phyloP scores from a whole-genome alignment of 35 echinoderm and acorn worm genomes.

The Amphiura filiformis region DNA sequence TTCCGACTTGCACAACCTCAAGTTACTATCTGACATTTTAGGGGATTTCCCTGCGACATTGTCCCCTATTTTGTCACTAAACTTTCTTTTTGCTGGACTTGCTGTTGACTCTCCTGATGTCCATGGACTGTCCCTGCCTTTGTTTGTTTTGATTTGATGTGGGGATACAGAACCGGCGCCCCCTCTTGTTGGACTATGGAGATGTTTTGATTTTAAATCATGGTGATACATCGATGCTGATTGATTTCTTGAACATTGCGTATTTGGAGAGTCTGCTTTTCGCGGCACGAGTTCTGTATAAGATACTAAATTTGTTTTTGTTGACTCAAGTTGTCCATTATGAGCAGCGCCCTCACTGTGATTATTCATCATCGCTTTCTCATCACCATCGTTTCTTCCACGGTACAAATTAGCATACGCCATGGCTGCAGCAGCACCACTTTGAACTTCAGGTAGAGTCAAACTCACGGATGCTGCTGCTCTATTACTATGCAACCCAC shows the following conservation, averaged over 20 bases:
- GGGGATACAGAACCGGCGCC: neutral
- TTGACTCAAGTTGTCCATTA: neutral
- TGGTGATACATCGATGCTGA: neutral
- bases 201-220: neutral
- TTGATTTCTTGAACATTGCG: too few relatives aligned
- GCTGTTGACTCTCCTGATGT: neutral
- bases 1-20: neutral
- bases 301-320: neutral
- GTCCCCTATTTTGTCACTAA: neutral
- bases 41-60: neutral
- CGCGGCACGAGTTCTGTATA: neutral
- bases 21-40: neutral
- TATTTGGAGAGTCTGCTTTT: too few relatives aligned
- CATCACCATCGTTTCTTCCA: constrained; percentile 44
- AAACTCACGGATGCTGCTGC: constrained; percentile 44
- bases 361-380: neutral
- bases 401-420: constrained; percentile 94
- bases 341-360: neutral
- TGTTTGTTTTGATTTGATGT: neutral
- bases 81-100: neutral
- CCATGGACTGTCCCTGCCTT: neutral
- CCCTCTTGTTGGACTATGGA: neutral
- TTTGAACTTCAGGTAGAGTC: constrained; percentile 92
- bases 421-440: constrained; percentile 80
- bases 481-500: neutral